phyloP scores from a whole-genome alignment of 1,140 invertebrate genomes.

The Probaryconus sp. region DNA sequence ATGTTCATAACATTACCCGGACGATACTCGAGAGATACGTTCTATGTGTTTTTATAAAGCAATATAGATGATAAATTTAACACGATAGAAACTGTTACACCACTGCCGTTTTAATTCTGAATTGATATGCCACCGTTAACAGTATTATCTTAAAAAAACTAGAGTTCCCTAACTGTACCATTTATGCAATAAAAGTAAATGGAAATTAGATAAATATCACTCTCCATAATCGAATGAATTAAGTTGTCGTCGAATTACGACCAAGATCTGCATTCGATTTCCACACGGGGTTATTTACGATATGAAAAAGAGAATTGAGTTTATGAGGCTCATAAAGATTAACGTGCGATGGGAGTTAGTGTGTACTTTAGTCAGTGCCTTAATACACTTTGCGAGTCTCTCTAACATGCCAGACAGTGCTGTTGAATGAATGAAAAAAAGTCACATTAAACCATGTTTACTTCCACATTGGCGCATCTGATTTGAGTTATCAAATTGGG shows the following conservation, averaged over 20 bases:
- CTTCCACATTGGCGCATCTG: background rate
- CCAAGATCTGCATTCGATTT: constrained; percentile 14
- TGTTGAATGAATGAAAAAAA: constrained; percentile 26
- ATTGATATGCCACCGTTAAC: background rate
- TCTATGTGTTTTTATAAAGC: constrained; percentile 33
- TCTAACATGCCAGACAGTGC: constrained; percentile 6
- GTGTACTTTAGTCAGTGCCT: constrained; percentile 25
- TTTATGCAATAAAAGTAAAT: constrained; percentile 21
- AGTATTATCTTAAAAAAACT: background rate
- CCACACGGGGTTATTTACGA: constrained; percentile 9
- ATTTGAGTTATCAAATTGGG: constrained; percentile 3
- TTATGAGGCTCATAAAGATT: constrained; percentile 44
- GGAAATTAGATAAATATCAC: constrained; percentile 20
- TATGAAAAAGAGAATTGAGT: constrained; percentile 42
- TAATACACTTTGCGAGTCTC: constrained; percentile 30
- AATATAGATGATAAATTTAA: constrained; percentile 7
- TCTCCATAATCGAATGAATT: constrained; percentile 18
- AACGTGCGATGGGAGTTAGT: constrained; percentile 34
- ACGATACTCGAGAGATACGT: constrained; percentile 36
- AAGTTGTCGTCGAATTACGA: constrained; percentile 14
- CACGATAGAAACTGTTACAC: no score
- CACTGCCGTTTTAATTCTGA: no score
- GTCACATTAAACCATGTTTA: constrained; percentile 8
- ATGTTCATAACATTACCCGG: constrained; percentile 25
- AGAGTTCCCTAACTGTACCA: constrained; percentile 2